Base-by-base conservation (phyloP, 2,797 vertebrate species). In the Pteronotus mesoamericanus region DNA sequence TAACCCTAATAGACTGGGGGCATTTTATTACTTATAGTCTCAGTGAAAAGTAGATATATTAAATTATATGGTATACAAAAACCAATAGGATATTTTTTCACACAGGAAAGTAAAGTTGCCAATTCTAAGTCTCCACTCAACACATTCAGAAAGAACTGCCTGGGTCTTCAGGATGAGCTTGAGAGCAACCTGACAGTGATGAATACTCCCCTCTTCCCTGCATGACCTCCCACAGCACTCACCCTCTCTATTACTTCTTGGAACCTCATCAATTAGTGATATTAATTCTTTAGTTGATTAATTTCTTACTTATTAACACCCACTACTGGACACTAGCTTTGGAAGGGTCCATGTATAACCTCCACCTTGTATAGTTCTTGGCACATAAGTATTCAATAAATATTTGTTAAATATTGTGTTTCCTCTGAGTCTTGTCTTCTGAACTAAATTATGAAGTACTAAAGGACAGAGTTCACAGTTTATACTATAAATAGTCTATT, bases 251-350 rank as follows among this genome's bases (percentile, higher is more conserved):
- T 75, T 79, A 19, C 18, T 8, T 48, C 32, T 91, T 89, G 82
- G 9, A 12, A 48, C 19, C 44, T 71, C 32, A 72, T 86, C 68
- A 57, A 3, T 44, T 24, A 4, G 16, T 83, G n/a, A 19, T 6
- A 86, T 90, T 95, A 55, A 83, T 53, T 94, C 44, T 92, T 77
- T 90, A 86, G 68, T 48, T 88, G 80, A 93, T 91, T 79, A 66
- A 37, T 51, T 69, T 92, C 61, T 87, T 95, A 84, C 14, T 85
- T 93, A 39, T 72, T 78, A 86, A 53, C n/a, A 19, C 79, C 42
- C 6, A 78, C 24, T 14, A 32, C 15, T 85, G 22, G 16, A 68
- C 7, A 7, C 72, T 68, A 74, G 46, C 42, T 74, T 42, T 93
- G 39, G 53, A 89, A 83, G 61, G 18, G 53, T 46, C n/a, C 10